Evolutionary conservation across 2,888 invertebrate species (phyloP), one percentile per base, ranked within the genome.

Genomic region (Campoplex capitator): DNA sequence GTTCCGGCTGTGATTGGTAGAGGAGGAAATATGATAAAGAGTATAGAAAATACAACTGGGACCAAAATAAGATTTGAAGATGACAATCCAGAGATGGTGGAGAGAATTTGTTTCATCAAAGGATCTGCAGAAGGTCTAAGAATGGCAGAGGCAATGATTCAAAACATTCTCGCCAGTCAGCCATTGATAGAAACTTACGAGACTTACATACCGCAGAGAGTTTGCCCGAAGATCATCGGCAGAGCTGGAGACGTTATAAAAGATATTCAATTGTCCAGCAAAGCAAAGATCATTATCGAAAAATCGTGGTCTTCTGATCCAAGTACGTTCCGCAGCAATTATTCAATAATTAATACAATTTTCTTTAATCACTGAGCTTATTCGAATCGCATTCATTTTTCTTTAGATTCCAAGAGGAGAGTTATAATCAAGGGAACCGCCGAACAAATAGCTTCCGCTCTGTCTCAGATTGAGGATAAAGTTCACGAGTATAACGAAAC

Each of bases 201-300:
- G 87, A 95, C 97, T 70, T 95, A 94, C 84, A 96, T 98, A 1
- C 97, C 98, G 0, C 94, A 95, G 75, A 96, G 95, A 93, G 95
- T 96, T 38, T 96, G 97, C 76, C 97, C 97, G 1, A 96, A 96
- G 92, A 96, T 98, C 77, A 97, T 98, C 91, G 98, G 97, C 0
- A 95, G 96, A 75, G 96, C 96, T 77, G 98, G 98, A 0, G 97
- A 97, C 79, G 96, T 95, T 67, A 96, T 98, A 77, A 96, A 96
- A 76, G 95, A 96, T 70, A 97, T 98, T 81, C 96, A 96, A 84
- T 96, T 96, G 89, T 94, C 95, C 18, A 97, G 98, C 13, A 96
- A 97, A 85, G 97, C 98, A 0, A 97, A 97, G 89, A 95, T 98
- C 2, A 96, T 95, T 88, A 93, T 97, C n/a, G 95, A 96, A 88